Percentiles rank a stretch among this genome's conserved stretches.
Evolutionary conservation across 2,113 vertebrate genomes (phyloP).

Genomic region (Aix galericulata): DNA sequence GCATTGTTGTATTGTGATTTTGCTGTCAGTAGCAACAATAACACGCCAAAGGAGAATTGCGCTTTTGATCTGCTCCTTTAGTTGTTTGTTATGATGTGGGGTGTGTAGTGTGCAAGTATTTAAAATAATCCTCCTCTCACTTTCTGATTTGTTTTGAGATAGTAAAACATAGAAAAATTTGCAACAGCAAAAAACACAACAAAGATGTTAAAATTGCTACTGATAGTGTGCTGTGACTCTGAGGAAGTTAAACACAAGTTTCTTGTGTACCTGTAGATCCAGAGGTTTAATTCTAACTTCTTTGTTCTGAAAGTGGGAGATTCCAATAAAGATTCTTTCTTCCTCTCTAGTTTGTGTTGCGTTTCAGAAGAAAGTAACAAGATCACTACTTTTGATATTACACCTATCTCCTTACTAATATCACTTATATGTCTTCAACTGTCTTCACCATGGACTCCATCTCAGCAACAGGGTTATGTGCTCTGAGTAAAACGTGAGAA

Average conservation of each 20-base stretch:
- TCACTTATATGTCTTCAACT: not conserved
- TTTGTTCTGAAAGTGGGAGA: not conserved
- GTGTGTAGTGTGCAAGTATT: not conserved
- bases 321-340: not conserved
- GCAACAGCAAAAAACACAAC: not conserved
- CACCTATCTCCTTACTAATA: not conserved
- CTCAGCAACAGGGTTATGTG: not conserved
- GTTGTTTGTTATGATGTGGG: not conserved
- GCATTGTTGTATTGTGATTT: not conserved
- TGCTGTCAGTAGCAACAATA: not conserved
- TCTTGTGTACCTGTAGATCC: not conserved
- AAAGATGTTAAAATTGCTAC: not conserved
- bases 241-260: not conserved
- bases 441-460: not conserved
- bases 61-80: not conserved
- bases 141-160: not conserved
- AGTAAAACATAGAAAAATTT: not conserved
- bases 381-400: not conserved
- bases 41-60: not conserved
- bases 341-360: not conserved
- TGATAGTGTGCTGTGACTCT: not conserved
- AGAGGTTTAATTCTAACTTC: not conserved
- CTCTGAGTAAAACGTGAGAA: not conserved
- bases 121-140: not conserved
- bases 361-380: not conserved